Base-by-base conservation (phyloP, 1,140 invertebrate species). In the Papilio xuthus region DNA sequence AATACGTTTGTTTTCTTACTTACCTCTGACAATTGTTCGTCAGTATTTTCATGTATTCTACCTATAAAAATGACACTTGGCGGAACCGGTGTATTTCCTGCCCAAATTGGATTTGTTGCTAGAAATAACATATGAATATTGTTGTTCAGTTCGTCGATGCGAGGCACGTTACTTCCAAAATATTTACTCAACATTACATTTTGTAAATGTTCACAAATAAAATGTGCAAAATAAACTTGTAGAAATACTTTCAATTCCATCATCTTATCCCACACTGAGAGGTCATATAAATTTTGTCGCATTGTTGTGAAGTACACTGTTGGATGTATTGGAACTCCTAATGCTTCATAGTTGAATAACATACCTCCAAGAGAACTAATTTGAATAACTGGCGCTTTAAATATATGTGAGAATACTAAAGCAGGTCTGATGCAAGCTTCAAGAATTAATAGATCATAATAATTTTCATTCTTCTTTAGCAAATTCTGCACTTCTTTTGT, bases 51-150 rank as follows among this genome's bases (percentile, higher is more conserved):
- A 77, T 96, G 96, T 80, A 96, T 88, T 1, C 95, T 95, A 0
- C 95, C 95, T 18, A 96, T 88, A 80, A 95, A 95, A 18, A 96
- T 89, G 32, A 96, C 91, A 84, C 92, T 95, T 2, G 95, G 94
- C 0, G 95, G 81, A 41, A 94, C 87, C 0, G 95, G 94, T 12
- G 92, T 88, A 0, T 95, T 91, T 28, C 92, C 91, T 32, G 93
- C 92, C 9, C 95, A 83, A 0, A 94, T 92, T 37, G 94, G 94
- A 83, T 96, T 94, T 26, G 89, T 93, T 79, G 96, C 96, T 0
- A 95, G 84, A 44, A 96, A 85, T 20, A 96, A 84, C 80, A 95
- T 81, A 4, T 93, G 73, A 13, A 88, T 83, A 32, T 89, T 86
- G 9, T 85, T 79, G 20, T 72, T 78, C 15, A 90, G 76, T 20